Percentiles rank a stretch among this genome's conserved stretches.
These are phyloP conservation scores for Brachyrhaphis roseni DNA, from an alignment of 2,797 vertebrate species.

Conservation along the genomic window DNA sequence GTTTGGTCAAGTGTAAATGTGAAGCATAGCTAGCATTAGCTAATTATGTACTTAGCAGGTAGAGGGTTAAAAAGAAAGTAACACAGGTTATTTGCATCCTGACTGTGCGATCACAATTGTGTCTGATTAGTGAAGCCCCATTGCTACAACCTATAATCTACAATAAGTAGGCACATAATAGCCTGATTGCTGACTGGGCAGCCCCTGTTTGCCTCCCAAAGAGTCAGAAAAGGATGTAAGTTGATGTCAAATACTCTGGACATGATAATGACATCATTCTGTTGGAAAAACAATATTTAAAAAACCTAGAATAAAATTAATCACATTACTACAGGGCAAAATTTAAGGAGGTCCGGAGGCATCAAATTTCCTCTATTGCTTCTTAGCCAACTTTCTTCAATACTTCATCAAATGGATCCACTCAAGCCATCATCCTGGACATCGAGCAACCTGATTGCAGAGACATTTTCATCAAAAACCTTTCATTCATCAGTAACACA, in stretches of 20 bases:
- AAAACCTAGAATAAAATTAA: neutral
- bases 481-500: neutral
- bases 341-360: neutral
- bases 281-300: neutral
- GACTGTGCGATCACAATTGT: neutral
- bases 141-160: neutral
- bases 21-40: too few species aligned
- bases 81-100: neutral
- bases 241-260: too few species aligned
- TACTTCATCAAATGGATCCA: neutral
- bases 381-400: neutral
- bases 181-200: neutral
- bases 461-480: neutral
- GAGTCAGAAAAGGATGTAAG: neutral
- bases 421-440: neutral
- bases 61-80: too few species aligned
- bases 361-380: neutral
- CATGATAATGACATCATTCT: neutral
- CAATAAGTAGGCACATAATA: too few species aligned
- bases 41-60: too few species aligned
- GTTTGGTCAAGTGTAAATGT: too few species aligned
- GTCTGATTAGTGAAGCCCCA: neutral
- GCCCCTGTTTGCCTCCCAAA: neutral
- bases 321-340: neutral
- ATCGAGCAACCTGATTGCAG: neutral